Conservation (phyloP, 2,113 vertebrate genomes). For the Rhegmatorhina hoffmannsi region DNA sequence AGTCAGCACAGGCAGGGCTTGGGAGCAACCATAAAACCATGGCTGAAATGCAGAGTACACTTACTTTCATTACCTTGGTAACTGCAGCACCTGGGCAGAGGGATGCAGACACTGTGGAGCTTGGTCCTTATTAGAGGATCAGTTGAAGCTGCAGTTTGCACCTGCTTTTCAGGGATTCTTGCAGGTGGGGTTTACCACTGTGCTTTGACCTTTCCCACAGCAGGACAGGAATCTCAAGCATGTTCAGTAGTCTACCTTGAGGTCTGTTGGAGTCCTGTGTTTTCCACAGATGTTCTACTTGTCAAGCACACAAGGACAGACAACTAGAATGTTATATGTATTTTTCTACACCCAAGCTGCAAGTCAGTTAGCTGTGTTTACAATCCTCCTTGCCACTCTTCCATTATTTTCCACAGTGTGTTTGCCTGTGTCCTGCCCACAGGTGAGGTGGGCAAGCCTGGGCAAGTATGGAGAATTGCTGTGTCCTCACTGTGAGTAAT, state of each 20-base stretch:
- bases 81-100: background rate
- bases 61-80: background rate
- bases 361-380: background rate
- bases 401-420: background rate
- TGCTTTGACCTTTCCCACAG: background rate
- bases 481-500: background rate
- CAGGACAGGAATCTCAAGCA: background rate
- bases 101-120: rapidly evolving
- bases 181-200: background rate
- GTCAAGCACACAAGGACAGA: background rate
- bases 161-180: background rate
- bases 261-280: background rate
- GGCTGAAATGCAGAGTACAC: background rate
- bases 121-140: background rate
- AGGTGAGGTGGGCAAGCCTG: background rate
- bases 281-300: background rate
- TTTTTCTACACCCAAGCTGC: background rate
- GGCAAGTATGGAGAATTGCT: background rate
- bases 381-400: rapidly evolving
- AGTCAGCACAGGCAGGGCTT: background rate
- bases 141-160: background rate
- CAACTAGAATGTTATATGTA: background rate
- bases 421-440: background rate
- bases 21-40: background rate
- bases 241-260: rapidly evolving